Conservation (phyloP, 1,140 invertebrate species). For the Neotoxoptera formosana region DNA sequence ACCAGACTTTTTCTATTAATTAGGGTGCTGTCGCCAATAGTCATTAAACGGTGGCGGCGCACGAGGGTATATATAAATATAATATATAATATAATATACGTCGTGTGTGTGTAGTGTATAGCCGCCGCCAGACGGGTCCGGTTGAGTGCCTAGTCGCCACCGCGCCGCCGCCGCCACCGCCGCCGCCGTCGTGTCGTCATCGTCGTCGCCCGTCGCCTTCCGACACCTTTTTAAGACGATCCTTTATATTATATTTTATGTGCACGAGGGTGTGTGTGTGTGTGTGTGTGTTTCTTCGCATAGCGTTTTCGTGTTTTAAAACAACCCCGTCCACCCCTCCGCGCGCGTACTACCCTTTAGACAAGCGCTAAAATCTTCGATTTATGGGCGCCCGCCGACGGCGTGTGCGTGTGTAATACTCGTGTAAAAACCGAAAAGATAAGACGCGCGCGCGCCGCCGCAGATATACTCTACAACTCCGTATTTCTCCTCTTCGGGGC, state of each 20-base stretch:
- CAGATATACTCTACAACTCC: background rate
- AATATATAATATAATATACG: constrained; percentile 9
- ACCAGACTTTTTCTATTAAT: constrained; percentile 58
- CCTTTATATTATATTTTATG: background rate
- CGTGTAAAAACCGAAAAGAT: constrained; percentile 36
- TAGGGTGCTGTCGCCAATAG: constrained; percentile 58
- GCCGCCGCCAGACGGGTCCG: constrained; percentile 48
- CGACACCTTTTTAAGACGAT: constrained; percentile 50
- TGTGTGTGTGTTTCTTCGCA: background rate
- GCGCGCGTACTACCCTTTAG: constrained; percentile 27
- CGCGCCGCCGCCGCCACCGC: constrained; percentile 1
- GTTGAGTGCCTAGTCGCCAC: constrained; percentile 44
- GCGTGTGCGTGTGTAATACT: background rate
- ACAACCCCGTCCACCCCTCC: background rate
- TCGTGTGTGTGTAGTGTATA: too few species aligned
- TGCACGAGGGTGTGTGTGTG: too few species aligned
- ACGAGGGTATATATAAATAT: constrained; percentile 34
- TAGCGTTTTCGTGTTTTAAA: constrained; percentile 20
- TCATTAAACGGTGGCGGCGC: constrained; percentile 57
- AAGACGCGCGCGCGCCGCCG: background rate
- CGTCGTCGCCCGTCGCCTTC: constrained; percentile 29
- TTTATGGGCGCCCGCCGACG: constrained; percentile 10
- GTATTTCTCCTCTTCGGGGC: background rate
- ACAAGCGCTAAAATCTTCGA: constrained; percentile 52
- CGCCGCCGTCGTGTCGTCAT: background rate